Evolutionary conservation across 2,888 invertebrate genomes (phyloP), one percentile per base, ranked within the genome.

Genomic region (Sphaerophoria rueppellii): DNA sequence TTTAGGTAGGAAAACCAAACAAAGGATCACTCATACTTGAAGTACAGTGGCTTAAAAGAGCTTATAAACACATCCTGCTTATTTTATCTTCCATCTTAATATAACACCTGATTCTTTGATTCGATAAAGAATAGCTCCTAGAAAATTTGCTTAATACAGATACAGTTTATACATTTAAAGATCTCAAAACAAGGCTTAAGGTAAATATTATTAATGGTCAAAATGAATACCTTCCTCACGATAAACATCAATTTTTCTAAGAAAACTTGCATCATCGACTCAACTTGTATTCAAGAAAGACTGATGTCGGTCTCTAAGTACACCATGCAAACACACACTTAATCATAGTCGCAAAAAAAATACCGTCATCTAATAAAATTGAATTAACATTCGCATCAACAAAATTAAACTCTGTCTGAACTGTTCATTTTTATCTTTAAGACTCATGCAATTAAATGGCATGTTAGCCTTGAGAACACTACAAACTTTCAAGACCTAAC

Each of bases 401-500:
- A 50, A 35, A 50, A 37, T 37, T 35, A 12, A 35, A 50, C 6
- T 37, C 14, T 9, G 46, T 35, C 11, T 37, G 34, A 52, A 32
- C 11, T 54, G 4, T 32, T 16, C 37, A 16, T 7, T 40, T 40
- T 60, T 60, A 12, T 24, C 40, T 24, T 6, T 40, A 60, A 24
- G 6, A 43, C 40, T 40, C 24, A 24, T 60, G 24, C 16, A 40
- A 60, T 43, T 43, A 43, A 54, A 50, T 65, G 35, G 50, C 50
- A 65, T 50, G 50, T 35, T 16, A 16, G 65, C 65, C 65, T 65
- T 65, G 65, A 65, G 65, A 37, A 35, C 12, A 16, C 7, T 65
- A 14, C 48, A 60, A 24, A 61, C 67, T 37, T 37, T 43, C 32
- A 67, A 67, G 54, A 54, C 35, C 11, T 9, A 11, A 7, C n/a